phyloP scores from a whole-genome alignment of 2,888 invertebrate genomes.

The Meganola albula region DNA sequence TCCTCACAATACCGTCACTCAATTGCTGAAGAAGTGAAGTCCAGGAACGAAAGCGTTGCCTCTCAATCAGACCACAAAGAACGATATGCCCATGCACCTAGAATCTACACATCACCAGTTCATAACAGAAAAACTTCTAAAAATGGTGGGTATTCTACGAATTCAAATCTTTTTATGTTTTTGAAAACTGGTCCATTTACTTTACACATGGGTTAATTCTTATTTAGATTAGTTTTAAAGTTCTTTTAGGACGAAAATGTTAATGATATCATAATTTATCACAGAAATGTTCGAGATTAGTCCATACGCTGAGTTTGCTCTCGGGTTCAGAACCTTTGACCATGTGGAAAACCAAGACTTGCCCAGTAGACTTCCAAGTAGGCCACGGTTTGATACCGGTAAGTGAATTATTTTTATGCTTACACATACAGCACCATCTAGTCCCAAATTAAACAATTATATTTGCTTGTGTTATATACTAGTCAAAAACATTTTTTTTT shows the following conservation, averaged over 20 bases:
- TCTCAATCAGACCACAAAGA: slow-evolving; percentile 64
- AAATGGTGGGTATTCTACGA: slow-evolving; percentile 54
- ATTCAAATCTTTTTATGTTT: no score
- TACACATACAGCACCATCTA: no score
- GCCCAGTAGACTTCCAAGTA: slow-evolving; percentile 61
- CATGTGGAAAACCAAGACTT: slow-evolving; percentile 72
- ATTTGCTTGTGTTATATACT: no score
- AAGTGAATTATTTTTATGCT: no score
- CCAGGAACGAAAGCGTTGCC: slow-evolving; percentile 60
- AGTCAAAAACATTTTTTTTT: no score
- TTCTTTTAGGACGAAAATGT: no score
- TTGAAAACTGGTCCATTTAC: no score
- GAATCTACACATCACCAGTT: slow-evolving; percentile 69
- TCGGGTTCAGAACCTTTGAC: slow-evolving; percentile 70
- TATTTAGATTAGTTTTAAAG: no score
- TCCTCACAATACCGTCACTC: slow-evolving; percentile 67
- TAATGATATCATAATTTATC: slow-evolving; percentile 1
- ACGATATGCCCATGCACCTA: slow-evolving; percentile 60
- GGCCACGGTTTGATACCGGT: slow-evolving; percentile 73
- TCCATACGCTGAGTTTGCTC: slow-evolving; percentile 72
- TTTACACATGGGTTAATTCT: no score
- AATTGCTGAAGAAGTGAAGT: slow-evolving; percentile 67
- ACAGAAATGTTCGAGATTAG: slow-evolving; percentile 76
- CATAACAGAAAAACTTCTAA: slow-evolving; percentile 62
- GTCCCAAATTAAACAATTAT: no score